Percentiles rank a stretch among this genome's conserved stretches.
Conservation (phyloP, 2,888 invertebrate genomes). For the Seira musarum region DNA sequence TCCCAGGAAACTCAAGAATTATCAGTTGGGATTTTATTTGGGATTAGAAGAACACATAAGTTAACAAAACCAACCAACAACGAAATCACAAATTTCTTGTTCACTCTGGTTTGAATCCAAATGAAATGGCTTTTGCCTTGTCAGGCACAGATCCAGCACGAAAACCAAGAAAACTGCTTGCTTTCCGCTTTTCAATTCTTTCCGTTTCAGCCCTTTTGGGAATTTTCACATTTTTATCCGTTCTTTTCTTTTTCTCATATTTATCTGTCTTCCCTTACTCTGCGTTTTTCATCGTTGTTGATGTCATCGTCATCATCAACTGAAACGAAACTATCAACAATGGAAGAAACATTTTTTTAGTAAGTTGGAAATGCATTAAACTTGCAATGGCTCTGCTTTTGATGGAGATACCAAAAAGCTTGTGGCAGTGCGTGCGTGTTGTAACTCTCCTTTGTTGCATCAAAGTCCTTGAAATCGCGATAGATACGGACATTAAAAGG, state of each 20-base stretch:
- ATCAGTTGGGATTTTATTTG: neutral
- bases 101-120: neutral
- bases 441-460: conserved; percentile 31
- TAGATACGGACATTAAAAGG: conserved; percentile 31
- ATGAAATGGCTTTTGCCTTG: conserved; percentile 33
- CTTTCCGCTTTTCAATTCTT: conserved; percentile 53
- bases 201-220: conserved; percentile 49
- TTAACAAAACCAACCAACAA: neutral
- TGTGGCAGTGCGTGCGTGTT: conserved; percentile 3
- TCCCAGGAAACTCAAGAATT: neutral
- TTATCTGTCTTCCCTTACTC: conserved; percentile 19
- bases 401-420: conserved; percentile 26
- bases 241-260: conserved; percentile 22
- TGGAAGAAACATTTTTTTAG: neutral
- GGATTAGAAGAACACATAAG: neutral
- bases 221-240: conserved; percentile 34
- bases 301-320: conserved; percentile 18
- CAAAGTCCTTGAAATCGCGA: conserved; percentile 47
- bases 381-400: conserved; percentile 46
- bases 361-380: conserved; percentile 39
- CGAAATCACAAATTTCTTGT: neutral
- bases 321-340: neutral
- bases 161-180: conserved; percentile 43
- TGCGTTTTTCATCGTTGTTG: conserved; percentile 28
- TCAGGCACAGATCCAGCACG: conserved; percentile 39